Conservation (phyloP, 2,113 vertebrate genomes). For the Deroptyus accipitrinus region DNA sequence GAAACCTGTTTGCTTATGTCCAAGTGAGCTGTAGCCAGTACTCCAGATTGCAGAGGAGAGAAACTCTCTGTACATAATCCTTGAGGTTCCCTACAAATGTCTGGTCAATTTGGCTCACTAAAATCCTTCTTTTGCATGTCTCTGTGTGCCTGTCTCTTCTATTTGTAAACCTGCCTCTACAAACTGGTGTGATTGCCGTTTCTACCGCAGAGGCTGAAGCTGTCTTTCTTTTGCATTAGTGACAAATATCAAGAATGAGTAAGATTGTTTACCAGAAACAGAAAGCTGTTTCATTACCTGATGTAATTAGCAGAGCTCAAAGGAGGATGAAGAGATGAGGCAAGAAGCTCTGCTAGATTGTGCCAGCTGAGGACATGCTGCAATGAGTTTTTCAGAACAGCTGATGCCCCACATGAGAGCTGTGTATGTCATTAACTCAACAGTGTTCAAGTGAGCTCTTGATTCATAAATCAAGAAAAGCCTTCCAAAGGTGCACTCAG, state of each 20-base stretch:
- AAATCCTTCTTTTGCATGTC: not conserved
- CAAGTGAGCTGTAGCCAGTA: not conserved
- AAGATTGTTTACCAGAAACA: not conserved
- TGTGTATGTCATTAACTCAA: not conserved
- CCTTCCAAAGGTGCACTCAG: not conserved
- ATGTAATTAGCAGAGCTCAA: not conserved
- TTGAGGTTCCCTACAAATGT: not conserved
- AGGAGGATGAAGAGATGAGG: not conserved
- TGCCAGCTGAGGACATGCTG: not conserved
- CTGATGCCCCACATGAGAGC: not conserved
- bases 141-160: not conserved
- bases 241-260: not conserved
- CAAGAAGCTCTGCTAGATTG: not conserved
- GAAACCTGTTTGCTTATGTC: not conserved
- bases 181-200: not conserved
- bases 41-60: not conserved
- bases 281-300: not conserved
- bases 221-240: not conserved
- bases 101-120: not conserved
- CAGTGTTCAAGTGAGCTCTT: not conserved
- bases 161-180: not conserved
- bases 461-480: not conserved
- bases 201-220: not conserved
- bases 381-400: not conserved
- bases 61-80: not conserved